Evolutionary conservation across 2,113 vertebrate genomes (phyloP).

Genomic region (Indicator maculatus): DNA sequence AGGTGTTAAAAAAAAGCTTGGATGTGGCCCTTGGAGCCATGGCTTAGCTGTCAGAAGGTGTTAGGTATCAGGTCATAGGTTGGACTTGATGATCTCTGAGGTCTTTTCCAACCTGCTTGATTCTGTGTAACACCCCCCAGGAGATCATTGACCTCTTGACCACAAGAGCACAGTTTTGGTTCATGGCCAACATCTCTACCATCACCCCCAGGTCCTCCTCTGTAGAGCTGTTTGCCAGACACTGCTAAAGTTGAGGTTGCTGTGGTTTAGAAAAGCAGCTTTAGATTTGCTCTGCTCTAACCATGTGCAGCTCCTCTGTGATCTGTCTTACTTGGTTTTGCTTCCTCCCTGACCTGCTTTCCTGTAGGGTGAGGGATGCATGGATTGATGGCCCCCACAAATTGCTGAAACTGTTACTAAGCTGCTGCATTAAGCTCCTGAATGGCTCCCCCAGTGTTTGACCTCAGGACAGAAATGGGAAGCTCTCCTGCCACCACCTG

Average conservation of each 20-base stretch:
- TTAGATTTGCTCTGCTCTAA: not conserved
- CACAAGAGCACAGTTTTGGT: too few species aligned
- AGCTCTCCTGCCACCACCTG: not conserved
- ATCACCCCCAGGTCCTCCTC: too few species aligned
- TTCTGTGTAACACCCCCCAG: too few species aligned
- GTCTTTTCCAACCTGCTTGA: too few species aligned
- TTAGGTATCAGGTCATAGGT: too few species aligned
- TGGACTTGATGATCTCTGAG: too few species aligned
- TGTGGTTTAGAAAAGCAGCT: not conserved
- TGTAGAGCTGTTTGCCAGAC: not conserved
- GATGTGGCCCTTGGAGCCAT: too few species aligned
- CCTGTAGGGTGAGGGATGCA: not conserved
- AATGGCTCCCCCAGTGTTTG: not conserved
- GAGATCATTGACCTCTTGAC: too few species aligned
- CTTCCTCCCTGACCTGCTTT: not conserved
- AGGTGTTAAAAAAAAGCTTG: too few species aligned
- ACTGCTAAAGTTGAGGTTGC: rapidly evolving
- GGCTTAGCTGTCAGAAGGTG: too few species aligned
- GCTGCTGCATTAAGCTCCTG: not conserved
- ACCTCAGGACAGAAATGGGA: not conserved
- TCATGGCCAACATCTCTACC: too few species aligned
- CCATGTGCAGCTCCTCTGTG: not conserved
- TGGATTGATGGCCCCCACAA: not conserved
- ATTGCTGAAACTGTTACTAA: not conserved
- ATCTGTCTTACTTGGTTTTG: not conserved